Conservation (phyloP, 2,888 invertebrate genomes). For the Diaperis boleti region DNA sequence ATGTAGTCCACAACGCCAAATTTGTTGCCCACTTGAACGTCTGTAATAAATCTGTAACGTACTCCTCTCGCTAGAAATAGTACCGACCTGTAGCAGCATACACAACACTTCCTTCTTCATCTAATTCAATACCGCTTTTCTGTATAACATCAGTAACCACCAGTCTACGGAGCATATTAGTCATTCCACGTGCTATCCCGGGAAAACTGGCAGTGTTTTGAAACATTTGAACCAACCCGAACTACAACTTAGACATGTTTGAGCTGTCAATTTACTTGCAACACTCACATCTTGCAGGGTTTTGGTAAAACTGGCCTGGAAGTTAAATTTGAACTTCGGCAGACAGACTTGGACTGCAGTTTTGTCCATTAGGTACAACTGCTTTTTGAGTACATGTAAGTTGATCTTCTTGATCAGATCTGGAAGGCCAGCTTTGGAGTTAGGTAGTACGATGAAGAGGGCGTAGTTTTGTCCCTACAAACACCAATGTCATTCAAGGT, state of each 20-base stretch:
- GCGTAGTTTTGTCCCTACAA: constrained; percentile 78
- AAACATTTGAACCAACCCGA: constrained; percentile 82
- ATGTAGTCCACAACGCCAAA: constrained; percentile 73
- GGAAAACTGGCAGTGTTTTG: constrained; percentile 78
- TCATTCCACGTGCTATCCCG: constrained; percentile 72
- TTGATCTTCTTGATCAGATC: constrained; percentile 72
- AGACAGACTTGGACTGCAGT: constrained; percentile 73
- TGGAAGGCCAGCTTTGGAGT: constrained; percentile 73
- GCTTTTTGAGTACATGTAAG: constrained; percentile 69
- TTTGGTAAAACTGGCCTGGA: constrained; percentile 73
- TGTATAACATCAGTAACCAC: constrained; percentile 79
- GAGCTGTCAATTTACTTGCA: neutral
- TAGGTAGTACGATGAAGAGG: constrained; percentile 80
- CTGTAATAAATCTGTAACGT: constrained; percentile 60
- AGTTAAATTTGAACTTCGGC: constrained; percentile 83
- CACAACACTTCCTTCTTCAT: constrained; percentile 80
- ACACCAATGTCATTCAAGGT: neutral
- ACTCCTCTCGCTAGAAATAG: neutral
- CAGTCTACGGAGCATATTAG: constrained; percentile 59
- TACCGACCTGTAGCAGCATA: constrained; percentile 76
- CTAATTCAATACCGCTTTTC: constrained; percentile 81
- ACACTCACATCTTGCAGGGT: constrained; percentile 72
- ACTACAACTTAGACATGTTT: constrained; percentile 61
- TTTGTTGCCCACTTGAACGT: constrained; percentile 78
- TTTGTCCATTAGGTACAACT: constrained; percentile 72